Base-by-base conservation (phyloP, 2,113 vertebrate genomes). In the Orthonyx spaldingii region DNA sequence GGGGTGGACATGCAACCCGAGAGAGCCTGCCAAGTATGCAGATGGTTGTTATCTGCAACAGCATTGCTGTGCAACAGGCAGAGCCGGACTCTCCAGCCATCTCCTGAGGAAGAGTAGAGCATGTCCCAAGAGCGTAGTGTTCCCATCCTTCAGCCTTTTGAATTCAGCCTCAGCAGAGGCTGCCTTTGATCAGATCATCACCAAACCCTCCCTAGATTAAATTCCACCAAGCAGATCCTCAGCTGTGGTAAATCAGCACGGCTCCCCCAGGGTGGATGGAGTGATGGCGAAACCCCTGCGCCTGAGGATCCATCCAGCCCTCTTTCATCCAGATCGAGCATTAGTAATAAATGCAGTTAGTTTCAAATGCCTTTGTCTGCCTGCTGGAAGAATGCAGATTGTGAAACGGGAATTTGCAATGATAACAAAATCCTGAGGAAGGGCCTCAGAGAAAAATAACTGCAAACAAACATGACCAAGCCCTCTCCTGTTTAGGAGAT, bases 1-100 rank as follows among this genome's bases (percentile, higher is more conserved):
- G 94, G 92, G 79, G 71, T 89, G 91, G 92, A 81, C 83, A 68
- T 55, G 87, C 85, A 97, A 82, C 24, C 52, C 21, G 66, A 70
- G 95, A 57, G 72, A 79, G 47, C 57, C 69, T 93, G 94, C 94
- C 97, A 96, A 94, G 89, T 33, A 88, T 95, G 94, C 96, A 94
- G 93, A 82, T 95, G 94, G 90, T 68, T 91, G 93, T 95, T 97
- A 96, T 96, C 95, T 96, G 68, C 82, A 84, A 7, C 89, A 71
- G 69, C 93, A 90, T 13, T 86, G 88, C 96, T 84, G 94, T 56
- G 92, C 94, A 89, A 81, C 92, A 76, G 77, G 89, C 92, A 39
- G 53, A 61, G 66, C 65, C 0, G n/a, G 74, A 41, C 35, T 91
- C 76, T 28, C 32, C 1, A 0, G 77, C 49, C 81, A 27, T 14